phyloP scores from a whole-genome alignment of 1,140 invertebrate genomes.

The Zaprionus africanus region DNA sequence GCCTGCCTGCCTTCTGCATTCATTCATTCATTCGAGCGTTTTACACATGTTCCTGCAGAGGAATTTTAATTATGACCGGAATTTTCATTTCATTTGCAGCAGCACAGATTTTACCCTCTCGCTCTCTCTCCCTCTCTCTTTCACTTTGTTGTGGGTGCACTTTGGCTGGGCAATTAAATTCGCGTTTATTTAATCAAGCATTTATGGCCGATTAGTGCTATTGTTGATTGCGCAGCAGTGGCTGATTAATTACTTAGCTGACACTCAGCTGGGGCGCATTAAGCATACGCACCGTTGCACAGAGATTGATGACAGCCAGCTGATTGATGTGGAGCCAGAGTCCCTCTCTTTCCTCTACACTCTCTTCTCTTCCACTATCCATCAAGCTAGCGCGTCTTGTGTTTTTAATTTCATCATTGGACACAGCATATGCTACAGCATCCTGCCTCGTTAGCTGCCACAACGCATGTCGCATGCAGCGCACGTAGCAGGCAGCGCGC shows the following conservation, averaged over 20 bases:
- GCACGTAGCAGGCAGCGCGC: slow-evolving; percentile 13
- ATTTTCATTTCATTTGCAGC: slow-evolving; percentile 5
- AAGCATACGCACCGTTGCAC: slow-evolving; percentile 37
- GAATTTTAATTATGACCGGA: slow-evolving; percentile 1
- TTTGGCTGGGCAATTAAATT: slow-evolving; percentile 4
- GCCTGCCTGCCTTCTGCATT: not conserved
- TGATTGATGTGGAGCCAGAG: slow-evolving; percentile 13
- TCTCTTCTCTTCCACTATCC: not conserved
- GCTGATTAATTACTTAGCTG: slow-evolving; percentile 28
- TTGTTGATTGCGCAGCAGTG: slow-evolving; percentile 24
- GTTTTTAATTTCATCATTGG: slow-evolving; percentile 9
- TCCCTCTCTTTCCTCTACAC: not conserved
- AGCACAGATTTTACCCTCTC: not conserved
- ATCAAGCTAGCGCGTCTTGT: not conserved
- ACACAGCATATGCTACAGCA: slow-evolving; percentile 1
- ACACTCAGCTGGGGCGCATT: slow-evolving; percentile 17
- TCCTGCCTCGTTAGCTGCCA: slow-evolving; percentile 4
- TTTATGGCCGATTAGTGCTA: slow-evolving; percentile 59
- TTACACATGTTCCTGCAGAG: not conserved
- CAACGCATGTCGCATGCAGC: slow-evolving; percentile 4
- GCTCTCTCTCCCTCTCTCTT: too few relatives aligned
- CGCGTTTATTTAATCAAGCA: slow-evolving; percentile 49
- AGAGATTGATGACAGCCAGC: slow-evolving; percentile 32
- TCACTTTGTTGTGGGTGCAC: not conserved
- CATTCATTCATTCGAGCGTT: slow-evolving; percentile 2